Conservation (phyloP, 1,140 invertebrate species). For the Megalopta genalis region DNA sequence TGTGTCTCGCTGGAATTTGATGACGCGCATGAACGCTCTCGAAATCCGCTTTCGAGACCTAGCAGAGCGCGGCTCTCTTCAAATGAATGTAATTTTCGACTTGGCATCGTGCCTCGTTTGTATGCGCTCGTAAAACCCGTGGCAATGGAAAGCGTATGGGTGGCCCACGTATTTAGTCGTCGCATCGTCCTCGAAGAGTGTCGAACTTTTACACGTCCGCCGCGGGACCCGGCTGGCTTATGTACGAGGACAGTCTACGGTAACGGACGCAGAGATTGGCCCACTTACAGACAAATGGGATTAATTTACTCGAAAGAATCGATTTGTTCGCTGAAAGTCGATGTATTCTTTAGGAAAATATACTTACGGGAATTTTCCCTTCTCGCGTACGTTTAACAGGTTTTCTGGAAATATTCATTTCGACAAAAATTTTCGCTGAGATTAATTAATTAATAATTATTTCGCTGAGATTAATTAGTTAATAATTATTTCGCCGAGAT, state of each 20-base stretch:
- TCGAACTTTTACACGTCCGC: slow-evolving; percentile 12
- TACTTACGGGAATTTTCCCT: too few species aligned
- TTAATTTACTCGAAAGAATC: not conserved
- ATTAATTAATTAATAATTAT: too few species aligned
- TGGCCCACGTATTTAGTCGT: not conserved
- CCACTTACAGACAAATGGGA: slow-evolving; percentile 13
- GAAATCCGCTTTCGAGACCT: not conserved
- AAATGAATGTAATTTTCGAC: slow-evolving; percentile 44
- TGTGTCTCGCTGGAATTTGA: not conserved
- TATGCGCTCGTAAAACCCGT: not conserved
- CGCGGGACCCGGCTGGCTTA: not conserved
- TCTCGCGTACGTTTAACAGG: too few species aligned
- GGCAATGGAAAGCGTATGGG: slow-evolving; percentile 1
- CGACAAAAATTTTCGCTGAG: too few species aligned
- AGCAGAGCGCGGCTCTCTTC: not conserved
- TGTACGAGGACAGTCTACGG: not conserved
- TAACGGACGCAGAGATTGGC: not conserved
- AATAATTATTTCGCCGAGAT: too few species aligned
- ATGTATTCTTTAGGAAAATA: not conserved
- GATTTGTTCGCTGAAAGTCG: not conserved
- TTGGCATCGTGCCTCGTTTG: slow-evolving; percentile 40
- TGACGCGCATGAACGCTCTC: slow-evolving; percentile 5
- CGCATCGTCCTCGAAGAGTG: not conserved
- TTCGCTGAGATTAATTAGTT: too few species aligned
- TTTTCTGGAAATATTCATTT: too few species aligned